A percentile compares a stretch with the other conserved stretches of the same genome.
Conservation (phyloP, 2,888 invertebrate species). For the Ormyrus nitidulus region DNA sequence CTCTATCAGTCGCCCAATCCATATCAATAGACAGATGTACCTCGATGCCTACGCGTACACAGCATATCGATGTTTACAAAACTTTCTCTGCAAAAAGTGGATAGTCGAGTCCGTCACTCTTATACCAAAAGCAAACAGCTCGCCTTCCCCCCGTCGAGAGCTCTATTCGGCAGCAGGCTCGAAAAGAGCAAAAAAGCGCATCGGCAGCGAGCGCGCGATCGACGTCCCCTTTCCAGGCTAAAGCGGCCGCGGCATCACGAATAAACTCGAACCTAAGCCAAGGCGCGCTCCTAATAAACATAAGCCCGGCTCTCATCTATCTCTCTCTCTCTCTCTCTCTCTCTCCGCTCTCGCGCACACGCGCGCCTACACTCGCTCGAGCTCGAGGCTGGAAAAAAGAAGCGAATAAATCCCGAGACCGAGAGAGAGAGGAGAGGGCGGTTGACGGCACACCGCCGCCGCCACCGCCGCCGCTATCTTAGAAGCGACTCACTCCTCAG, state of each 20-base stretch:
- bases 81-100: no score
- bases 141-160: not conserved
- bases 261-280: not conserved
- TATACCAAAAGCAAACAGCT: not conserved
- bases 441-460: not conserved
- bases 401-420: slow-evolving; percentile 52
- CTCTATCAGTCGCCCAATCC: no score
- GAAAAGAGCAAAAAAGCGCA: not conserved
- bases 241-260: not conserved
- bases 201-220: not conserved
- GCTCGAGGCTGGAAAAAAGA: slow-evolving; percentile 64
- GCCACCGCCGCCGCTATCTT: slow-evolving; percentile 54
- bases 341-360: slow-evolving; percentile 4
- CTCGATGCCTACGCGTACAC: no score
- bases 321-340: slow-evolving; percentile 10
- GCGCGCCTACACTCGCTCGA: not conserved
- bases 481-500: slow-evolving; percentile 64
- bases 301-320: slow-evolving; percentile 42
- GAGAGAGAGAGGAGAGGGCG: slow-evolving; percentile 9
- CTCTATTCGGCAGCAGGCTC: not conserved
- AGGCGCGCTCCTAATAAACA: slow-evolving; percentile 43
- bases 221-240: not conserved
- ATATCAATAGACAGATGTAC: no score
- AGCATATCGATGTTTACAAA: no score
- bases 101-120: no score